Percentiles rank a stretch among this genome's conserved stretches.
phyloP scores from a whole-genome alignment of 2,113 vertebrate species.

The Oryzias melastigma region DNA sequence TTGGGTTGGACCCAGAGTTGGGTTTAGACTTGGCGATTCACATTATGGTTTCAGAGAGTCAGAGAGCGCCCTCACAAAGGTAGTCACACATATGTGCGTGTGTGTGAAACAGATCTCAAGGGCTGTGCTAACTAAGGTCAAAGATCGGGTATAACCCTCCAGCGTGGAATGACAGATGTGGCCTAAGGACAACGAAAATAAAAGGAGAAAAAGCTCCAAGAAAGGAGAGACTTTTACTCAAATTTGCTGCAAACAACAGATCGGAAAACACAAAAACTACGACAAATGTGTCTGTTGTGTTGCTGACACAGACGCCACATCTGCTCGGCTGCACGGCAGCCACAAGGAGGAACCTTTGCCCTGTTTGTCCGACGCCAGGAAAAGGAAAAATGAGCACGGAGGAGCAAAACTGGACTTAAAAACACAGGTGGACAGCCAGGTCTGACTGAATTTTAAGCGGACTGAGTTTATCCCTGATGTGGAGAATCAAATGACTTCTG shows the following conservation, averaged over 20 bases:
- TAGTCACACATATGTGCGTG: slow-evolving; percentile 13
- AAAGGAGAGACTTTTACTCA: slow-evolving; percentile 27
- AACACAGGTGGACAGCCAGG: neutral
- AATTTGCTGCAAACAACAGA: slow-evolving; percentile 45
- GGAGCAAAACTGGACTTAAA: neutral
- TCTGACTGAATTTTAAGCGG: neutral
- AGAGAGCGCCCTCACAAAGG: neutral
- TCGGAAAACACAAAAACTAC: slow-evolving; percentile 40
- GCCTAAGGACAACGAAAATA: slow-evolving; percentile 52
- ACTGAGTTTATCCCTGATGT: neutral
- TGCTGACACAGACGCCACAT: slow-evolving; percentile 33
- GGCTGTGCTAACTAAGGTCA: slow-evolving; percentile 66
- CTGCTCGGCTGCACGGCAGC: slow-evolving; percentile 35
- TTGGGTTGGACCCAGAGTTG: neutral
- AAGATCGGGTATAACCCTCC: slow-evolving; percentile 68
- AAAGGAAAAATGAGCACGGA: neutral
- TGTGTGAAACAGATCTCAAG: slow-evolving; percentile 54
- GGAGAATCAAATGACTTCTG: neutral
- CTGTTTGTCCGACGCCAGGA: too few species aligned
- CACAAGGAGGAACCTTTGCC: slow-evolving; percentile 17
- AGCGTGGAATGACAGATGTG: slow-evolving; percentile 68
- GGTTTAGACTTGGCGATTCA: neutral
- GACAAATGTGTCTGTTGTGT: slow-evolving; percentile 31
- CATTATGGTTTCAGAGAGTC: neutral
- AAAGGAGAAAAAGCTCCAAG: slow-evolving; percentile 35